Base-by-base conservation (phyloP, 2,113 vertebrate species). In the Stegostoma tigrinum region DNA sequence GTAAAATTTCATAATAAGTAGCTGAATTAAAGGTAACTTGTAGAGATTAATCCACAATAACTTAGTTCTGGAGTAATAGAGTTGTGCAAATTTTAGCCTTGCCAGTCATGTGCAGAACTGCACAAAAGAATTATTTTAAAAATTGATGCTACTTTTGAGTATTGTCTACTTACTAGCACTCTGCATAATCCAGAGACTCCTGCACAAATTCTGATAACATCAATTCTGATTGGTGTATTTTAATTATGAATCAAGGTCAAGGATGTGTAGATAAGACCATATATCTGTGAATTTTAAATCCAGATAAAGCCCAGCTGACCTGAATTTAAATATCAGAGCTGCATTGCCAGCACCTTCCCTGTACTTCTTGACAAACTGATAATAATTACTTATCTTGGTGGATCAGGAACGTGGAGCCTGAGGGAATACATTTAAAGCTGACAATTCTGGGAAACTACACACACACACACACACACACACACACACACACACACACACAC, bases 401-500 rank as follows among this genome's bases (percentile, higher is more conserved):
- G 52, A 61, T 64, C 15, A 64, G 30, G 87, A 30, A n/a, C 55
- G 7, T 30, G 6, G 30, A n/a, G 55, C 87, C 87, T 91, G 52
- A 61, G 52, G 87, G 55, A 91, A 91, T 91, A 34, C 61, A 19
- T 61, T 64, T 61, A 64, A 91, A 91, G 87, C 55, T n/a, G 87
- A 91, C 55, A 91, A 91, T 91, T 91, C 64, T 64, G 87, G 17
- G 87, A 91, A 91, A 91, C 87, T 64, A 61, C 64, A 91, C 48
- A 34, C 87, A n/a, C 52, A 15, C 55, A 91, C 30, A 91, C 72
- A 75, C 30, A 75, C 30, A 91, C 72, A 75, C 72, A 75, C 30
- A 19, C n/a, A 91, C 19, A 91, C 48, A 34, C 87, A 64, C 55
- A 30, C 30, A 91, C 30, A 91, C 72, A 75, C 72, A 75, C 52